A percentile compares a stretch with the other conserved stretches of the same genome.
Conservation (phyloP, 2,888 invertebrate species). For the Drosophila sordidula region DNA sequence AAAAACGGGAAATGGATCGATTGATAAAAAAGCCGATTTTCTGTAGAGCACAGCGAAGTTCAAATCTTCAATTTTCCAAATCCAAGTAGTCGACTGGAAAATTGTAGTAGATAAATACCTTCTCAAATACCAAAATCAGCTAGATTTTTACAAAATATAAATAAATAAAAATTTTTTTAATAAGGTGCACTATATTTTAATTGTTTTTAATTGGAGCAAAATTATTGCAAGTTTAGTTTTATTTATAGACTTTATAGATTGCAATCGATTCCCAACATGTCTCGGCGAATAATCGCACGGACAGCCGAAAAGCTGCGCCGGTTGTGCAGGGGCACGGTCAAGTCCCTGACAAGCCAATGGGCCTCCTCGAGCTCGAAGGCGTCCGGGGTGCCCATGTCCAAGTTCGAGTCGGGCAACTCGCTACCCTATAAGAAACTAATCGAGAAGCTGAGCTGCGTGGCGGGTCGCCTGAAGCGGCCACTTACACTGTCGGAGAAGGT, state of each 20-base stretch:
- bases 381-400: slow-evolving; percentile 96
- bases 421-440: slow-evolving; percentile 94
- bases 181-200: not conserved
- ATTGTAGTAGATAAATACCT: too few relatives aligned
- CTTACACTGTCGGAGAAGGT: slow-evolving; percentile 98
- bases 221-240: slow-evolving; percentile 15
- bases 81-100: not conserved
- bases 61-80: not conserved
- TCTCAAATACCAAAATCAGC: too few relatives aligned
- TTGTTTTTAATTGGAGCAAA: slow-evolving; percentile 2
- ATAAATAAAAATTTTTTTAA: too few relatives aligned
- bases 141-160: too few relatives aligned
- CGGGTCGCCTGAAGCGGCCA: slow-evolving; percentile 94
- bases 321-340: slow-evolving; percentile 82
- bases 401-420: slow-evolving; percentile 90
- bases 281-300: slow-evolving; percentile 6
- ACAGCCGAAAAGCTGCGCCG: slow-evolving; percentile 43
- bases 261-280: not conserved
- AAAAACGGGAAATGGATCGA: too few relatives aligned
- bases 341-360: slow-evolving; percentile 93
- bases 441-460: slow-evolving; percentile 91
- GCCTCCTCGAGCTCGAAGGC: slow-evolving; percentile 89
- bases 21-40: too few relatives aligned
- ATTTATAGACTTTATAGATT: not conserved
- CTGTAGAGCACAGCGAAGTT: not conserved